Evolutionary conservation across 2,113 vertebrate species (phyloP), one percentile per base, ranked within the genome.

Genomic region (Geococcyx californianus): DNA sequence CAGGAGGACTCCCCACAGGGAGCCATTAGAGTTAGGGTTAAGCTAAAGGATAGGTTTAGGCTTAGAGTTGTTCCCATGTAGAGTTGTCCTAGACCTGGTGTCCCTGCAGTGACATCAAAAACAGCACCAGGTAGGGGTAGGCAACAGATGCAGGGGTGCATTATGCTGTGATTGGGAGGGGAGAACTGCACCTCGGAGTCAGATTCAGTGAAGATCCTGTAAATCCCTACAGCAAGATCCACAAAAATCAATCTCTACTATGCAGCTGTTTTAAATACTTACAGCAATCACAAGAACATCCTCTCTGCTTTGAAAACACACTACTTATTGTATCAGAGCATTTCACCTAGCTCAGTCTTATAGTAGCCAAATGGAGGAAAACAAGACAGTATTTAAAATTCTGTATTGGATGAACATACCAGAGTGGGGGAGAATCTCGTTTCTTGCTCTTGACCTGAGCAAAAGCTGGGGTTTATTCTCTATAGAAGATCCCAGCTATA

Each of bases 31-130:
- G 7, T 45, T 45, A 45, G 45, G 45, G 13, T 45, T 45, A 45
- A 7, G 9, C 13, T 44, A 15, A 44, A 16, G 45, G 18, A 45
- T 45, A 45, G 45, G 16, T 45, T 45, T 45, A 45, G 45, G 45
- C 45, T 45, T 45, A 45, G 45, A 45, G 45, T 45, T 45, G 16
- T 45, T 19, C 45, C 45, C 45, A 17, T 45, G 15, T 45, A 45
- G 45, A 45, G 18, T 45, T 42, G 45, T 19, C 45, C 45, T 45
- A 45, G 16, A 45, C 45, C 14, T 45, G 45, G 13, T 44, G 9
- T 44, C 42, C 47, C 29, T 15, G 2, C 1, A 1, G 31, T 11
- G 25, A 11, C 6, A 4, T 40, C n/a, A 13, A 20, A 21, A n/a
- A 55, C 33, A 29, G 62, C 11, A 16, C 16, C 14, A 0, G 38